phyloP scores from a whole-genome alignment of 1,140 invertebrate species.

The Laodelphax striatellus region DNA sequence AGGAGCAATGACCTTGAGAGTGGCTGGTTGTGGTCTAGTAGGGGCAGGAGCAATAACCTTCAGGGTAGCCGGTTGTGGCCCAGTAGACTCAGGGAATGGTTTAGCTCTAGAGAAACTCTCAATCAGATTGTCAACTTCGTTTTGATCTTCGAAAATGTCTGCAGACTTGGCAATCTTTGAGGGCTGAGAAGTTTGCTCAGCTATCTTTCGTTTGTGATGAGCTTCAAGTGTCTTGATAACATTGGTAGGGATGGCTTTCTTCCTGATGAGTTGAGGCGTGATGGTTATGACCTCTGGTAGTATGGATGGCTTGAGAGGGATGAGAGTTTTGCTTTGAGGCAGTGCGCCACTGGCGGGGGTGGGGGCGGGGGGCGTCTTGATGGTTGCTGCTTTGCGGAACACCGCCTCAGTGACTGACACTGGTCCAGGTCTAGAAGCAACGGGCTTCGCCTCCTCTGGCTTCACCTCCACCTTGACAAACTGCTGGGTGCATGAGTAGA shows the following conservation, averaged over 20 bases:
- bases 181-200: too few relatives aligned
- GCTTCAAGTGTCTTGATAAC: neutral
- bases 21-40: neutral
- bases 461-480: neutral
- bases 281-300: neutral
- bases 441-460: neutral
- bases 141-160: too few relatives aligned
- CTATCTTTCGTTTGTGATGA: too few relatives aligned
- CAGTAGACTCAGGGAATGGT: neutral
- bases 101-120: neutral
- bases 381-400: conserved; percentile 10
- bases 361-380: conserved; percentile 5
- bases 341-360: neutral
- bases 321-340: conserved; percentile 6
- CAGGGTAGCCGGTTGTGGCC: neutral
- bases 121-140: neutral
- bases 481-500: conserved; percentile 66
- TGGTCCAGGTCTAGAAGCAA: neutral
- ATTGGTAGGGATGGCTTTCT: conserved; percentile 5
- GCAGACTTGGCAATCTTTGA: too few relatives aligned
- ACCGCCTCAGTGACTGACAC: conserved; percentile 23
- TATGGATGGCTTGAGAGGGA: conserved; percentile 2
- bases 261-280: neutral
- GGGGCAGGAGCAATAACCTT: too few relatives aligned
- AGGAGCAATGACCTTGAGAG: conserved; percentile 34